Base-by-base conservation (phyloP, 2,888 invertebrate genomes). In the Masnerella sp. region DNA sequence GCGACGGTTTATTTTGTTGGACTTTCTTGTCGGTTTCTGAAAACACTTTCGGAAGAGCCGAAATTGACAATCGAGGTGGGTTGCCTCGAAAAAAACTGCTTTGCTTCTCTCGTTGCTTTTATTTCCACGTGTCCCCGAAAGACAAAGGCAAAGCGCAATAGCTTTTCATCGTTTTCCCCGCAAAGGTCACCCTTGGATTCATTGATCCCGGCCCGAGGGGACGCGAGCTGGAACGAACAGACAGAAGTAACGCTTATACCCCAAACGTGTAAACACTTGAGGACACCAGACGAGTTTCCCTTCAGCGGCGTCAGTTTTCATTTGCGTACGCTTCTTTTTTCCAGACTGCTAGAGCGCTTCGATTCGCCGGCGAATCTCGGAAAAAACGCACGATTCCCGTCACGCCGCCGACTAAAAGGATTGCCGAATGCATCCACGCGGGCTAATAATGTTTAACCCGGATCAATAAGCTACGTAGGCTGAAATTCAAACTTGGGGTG, bases 141-240 rank as follows among this genome's bases (percentile, higher is more conserved):
- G 56, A 65, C 65, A 65, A 65, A 56, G 64, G 45, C 38, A 64
- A 32, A 18, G 30, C 12, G 22, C 47, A 45, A 54, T 56, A 56
- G 65, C 65, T 49, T 58, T 67, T 67, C 58, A 67, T 58, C 58
- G 49, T 28, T 49, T 42, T 58, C 49, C 47, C 67, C 58, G 25
- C 58, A 49, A 67, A 58, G 54, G 67, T 67, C 58, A 58, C 49
- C 58, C 58, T 67, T 25, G 25, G 38, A 67, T 51, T 67, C 58
- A 42, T 58, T 67, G 58, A 67, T 67, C 67, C 42, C 30, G 9
- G 5, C 14, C 17, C 25, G 45, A 34, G 59, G 11, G 17, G 30
- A 28, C n/a, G 18, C 32, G 18, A 17, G 12, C n/a, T n/a, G n/a
- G n/a, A n/a, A 15, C 15, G 36, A 56, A 47, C 30, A 25, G 17